Evolutionary conservation across 2,113 vertebrate genomes (phyloP).

Genomic region (Alexandromys fortis): DNA sequence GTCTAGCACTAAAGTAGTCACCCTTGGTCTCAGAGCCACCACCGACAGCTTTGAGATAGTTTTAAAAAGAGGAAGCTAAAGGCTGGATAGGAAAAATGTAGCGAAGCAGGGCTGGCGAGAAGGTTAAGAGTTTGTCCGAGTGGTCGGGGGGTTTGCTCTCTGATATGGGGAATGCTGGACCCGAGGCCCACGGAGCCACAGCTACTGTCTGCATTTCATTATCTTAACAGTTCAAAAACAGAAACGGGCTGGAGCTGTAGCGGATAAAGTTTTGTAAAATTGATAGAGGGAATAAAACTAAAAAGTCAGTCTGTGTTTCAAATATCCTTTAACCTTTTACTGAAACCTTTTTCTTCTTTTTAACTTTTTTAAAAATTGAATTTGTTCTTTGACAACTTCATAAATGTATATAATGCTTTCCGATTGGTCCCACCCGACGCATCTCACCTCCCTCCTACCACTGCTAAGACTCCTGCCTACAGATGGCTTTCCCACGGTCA

Average conservation of each 20-base stretch:
- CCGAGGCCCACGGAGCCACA: neutral
- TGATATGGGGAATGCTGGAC: neutral
- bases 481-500: neutral
- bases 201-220: neutral
- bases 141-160: neutral
- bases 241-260: neutral
- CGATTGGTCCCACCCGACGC: neutral
- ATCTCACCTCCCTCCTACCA: neutral
- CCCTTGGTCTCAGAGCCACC: neutral
- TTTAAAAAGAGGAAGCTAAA: neutral
- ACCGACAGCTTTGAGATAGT: neutral
- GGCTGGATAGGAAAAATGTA: neutral
- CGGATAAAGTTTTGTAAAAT: neutral
- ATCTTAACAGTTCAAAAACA: neutral
- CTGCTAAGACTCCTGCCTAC: neutral
- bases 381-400: neutral
- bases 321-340: neutral
- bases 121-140: neutral
- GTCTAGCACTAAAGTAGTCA: neutral
- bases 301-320: neutral
- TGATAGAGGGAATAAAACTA: neutral
- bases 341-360: neutral
- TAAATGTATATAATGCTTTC: neutral
- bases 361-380: neutral
- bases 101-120: neutral